These are phyloP conservation scores for Procavia capensis DNA, from an alignment of 2,113 vertebrate species.

Conservation along the genomic window DNA sequence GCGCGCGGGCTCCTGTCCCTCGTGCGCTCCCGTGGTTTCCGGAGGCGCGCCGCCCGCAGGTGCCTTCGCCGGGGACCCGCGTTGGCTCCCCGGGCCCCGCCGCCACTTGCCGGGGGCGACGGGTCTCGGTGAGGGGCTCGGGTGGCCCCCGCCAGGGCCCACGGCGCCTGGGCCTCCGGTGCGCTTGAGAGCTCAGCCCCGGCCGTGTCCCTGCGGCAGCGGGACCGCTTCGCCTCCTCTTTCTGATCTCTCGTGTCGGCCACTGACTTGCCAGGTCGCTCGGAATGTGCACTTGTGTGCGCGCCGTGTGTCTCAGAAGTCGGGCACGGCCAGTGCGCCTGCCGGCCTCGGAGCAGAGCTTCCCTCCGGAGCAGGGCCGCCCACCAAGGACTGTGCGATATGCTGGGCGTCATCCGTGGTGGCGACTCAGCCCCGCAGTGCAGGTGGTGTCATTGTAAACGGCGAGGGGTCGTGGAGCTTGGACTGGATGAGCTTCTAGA, in stretches of 20 bases:
- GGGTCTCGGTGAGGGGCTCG: too few relatives aligned
- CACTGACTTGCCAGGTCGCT: neutral
- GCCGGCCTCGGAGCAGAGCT: neutral
- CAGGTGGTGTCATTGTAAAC: neutral
- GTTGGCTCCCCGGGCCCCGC: too few relatives aligned
- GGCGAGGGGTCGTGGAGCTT: neutral
- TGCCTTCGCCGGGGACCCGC: too few relatives aligned
- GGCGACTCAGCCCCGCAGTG: neutral
- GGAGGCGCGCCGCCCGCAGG: too few relatives aligned
- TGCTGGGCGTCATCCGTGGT: neutral
- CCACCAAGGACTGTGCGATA: neutral
- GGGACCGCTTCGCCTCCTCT: neutral
- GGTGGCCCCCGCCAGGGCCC: too few relatives aligned
- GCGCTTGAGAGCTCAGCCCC: too few relatives aligned
- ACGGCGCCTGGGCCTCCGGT: too few relatives aligned
- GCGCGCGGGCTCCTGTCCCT: neutral
- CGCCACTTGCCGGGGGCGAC: too few relatives aligned
- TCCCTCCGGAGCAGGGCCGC: neutral
- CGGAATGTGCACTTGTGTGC: neutral
- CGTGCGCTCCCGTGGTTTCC: neutral
- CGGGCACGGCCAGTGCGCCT: neutral
- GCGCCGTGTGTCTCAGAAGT: neutral
- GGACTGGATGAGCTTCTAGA: neutral
- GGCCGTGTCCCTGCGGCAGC: accelerated
- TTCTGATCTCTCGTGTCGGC: neutral